Base-by-base conservation (phyloP, 2,113 vertebrate species). In the Coturnix japonica region DNA sequence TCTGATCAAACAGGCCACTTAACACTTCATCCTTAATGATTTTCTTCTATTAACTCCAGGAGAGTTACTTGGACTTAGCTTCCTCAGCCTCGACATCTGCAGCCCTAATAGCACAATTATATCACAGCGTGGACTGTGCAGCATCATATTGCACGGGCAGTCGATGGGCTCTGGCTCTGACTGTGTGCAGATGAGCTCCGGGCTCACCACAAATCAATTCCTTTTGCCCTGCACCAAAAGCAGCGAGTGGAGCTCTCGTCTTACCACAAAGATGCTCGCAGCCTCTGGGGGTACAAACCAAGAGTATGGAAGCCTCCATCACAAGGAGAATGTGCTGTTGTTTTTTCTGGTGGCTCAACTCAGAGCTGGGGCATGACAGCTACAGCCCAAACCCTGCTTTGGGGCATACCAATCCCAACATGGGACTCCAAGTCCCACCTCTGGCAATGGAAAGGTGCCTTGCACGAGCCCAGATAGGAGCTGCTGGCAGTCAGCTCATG, bases 151-250 rank as follows among this genome's bases (percentile, higher is more conserved):
- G 81, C 94, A 91, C 1, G 4, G 83, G 37, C 30, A 57, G 81
- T 89, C 85, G n/a, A 94, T 91, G 86, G 74, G 59, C 51, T 64
- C 49, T 74, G 85, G 59, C 89, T 93, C 90, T 94, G 66, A 82
- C 72, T 85, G 87, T 59, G 67, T 33, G 0, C 64, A 88, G 71
- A 92, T 65, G 91, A 95, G 94, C 87, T 95, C 70, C 56, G 69
- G 28, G 66, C 65, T 94, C 25, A 91, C 91, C 90, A 78, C 93
- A 96, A 84, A 96, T 97, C 91, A 7, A 95, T 94, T 87, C 35
- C 79, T 87, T 77, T 88, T 95, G 92, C 75, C 93, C 93, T 95
- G 67, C 64, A 79, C 83, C 53, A 69, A 28, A 30, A 91, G 56
- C 77, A 81, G 65, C 63, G 80, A 93, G 60, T 63, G 60, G 37